Base-by-base conservation (phyloP, 1,140 invertebrate species). In the Globodera ellingtonae region DNA sequence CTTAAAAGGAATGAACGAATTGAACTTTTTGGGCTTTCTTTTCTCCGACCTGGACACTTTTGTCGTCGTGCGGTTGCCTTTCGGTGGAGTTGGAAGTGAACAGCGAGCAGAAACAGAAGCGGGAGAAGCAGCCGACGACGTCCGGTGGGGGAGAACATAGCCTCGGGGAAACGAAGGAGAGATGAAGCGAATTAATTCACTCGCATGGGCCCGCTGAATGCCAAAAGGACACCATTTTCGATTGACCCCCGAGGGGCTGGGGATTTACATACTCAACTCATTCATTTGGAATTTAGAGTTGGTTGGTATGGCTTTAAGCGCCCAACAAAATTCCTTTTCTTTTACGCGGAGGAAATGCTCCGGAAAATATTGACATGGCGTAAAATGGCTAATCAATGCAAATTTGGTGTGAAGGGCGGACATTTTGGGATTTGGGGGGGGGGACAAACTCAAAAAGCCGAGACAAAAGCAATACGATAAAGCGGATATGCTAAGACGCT, bases 41-140 rank as follows among this genome's bases (percentile, higher is more conserved):
- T 35, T 35, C 24, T 47, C 7, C 13, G 15, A 77, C 75, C 75
- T 77, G 75, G 75, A 77, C 75, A 77, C 48, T 77, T 77, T 67
- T 59, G 52, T 13, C 75, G 62, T 35, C 69, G 52, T 8, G 75
- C 75, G 48, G 67, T 67, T 48, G 35, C 75, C 59, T 77, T 77
- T 46, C 74, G 48, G 9, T 75, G 74, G 50, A 52, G 10, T 9
- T 62, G 56, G 72, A 75, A 21, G 56, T 18, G 18, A 62, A 62
- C n/a, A 18, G 18, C 72, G 3, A 46, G 52, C 62, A 77, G 69
- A 24, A 77, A 35, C 62, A 77, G 59, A 44, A 77, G 46, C 13
- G 24, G 65, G 46, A 77, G 48, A 66, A 77, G 59, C 69, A 67
- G 75, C 48, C 52, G 69, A 62, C 47, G 75, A n/a, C 44, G 48